phyloP scores from a whole-genome alignment of 1,140 invertebrate genomes.

The Aricia agestis region DNA sequence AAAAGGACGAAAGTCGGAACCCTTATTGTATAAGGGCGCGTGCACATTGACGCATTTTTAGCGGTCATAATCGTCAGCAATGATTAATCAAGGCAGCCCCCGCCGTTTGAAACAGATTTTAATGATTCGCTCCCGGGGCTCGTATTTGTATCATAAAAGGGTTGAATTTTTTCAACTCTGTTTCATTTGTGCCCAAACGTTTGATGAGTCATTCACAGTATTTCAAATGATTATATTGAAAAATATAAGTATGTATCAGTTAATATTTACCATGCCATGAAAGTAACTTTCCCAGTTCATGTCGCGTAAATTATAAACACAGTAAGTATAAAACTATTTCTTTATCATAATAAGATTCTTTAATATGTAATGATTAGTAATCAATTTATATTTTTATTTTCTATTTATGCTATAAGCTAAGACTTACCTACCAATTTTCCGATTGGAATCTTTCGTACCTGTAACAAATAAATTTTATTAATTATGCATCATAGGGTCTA shows the following conservation, averaged over 20 bases:
- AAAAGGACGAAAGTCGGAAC: too few species aligned
- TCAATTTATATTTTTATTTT: too few species aligned
- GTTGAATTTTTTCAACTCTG: neutral
- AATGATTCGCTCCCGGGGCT: conserved; percentile 60
- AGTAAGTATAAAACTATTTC: too few species aligned
- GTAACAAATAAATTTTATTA: conserved; percentile 11
- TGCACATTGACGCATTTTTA: conserved; percentile 31
- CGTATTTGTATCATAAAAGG: conserved; percentile 41
- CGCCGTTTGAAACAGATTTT: conserved; percentile 54
- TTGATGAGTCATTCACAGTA: too few species aligned
- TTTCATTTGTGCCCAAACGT: neutral
- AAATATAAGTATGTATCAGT: too few species aligned
- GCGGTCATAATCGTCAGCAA: conserved; percentile 49
- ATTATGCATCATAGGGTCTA: conserved; percentile 18
- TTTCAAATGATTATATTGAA: too few species aligned
- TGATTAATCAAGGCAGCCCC: conserved; percentile 61
- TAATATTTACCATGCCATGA: too few species aligned
- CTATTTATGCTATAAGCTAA: too few species aligned
- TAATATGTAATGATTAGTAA: too few species aligned
- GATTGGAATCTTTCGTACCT: neutral
- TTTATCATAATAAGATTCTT: too few species aligned
- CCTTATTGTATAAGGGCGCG: conserved; percentile 49
- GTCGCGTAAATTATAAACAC: too few species aligned
- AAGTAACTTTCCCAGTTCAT: too few species aligned
- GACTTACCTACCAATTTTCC: neutral